Conservation (phyloP, 2,113 vertebrate species). For the Ciconia boyciana region DNA sequence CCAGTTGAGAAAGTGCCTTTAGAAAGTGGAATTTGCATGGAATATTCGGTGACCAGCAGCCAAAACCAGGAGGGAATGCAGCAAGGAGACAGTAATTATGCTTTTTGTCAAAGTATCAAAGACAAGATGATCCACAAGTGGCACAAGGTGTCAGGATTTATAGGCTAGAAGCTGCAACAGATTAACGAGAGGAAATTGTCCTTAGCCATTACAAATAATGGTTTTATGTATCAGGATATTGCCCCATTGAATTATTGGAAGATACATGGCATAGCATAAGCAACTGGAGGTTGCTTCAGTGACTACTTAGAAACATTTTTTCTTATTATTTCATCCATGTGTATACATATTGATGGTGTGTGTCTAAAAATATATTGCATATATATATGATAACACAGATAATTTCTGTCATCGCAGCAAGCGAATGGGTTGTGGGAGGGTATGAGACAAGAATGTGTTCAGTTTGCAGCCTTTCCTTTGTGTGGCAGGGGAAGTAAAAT, state of each 20-base stretch:
- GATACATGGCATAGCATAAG: neutral
- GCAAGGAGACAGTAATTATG: neutral
- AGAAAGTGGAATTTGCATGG: neutral
- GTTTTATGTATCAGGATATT: neutral
- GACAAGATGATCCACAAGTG: neutral
- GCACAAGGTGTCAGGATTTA: neutral
- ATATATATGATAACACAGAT: neutral
- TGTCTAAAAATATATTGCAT: neutral
- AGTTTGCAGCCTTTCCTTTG: neutral
- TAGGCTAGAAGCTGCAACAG: neutral
- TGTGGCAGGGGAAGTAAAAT: neutral
- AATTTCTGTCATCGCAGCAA: neutral
- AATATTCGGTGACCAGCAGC: neutral
- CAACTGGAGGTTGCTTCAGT: neutral
- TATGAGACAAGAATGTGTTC: neutral
- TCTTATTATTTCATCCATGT: neutral
- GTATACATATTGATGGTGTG: neutral
- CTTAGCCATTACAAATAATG: neutral
- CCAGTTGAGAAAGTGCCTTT: neutral
- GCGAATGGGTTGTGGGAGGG: neutral
- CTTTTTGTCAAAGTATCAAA: neutral
- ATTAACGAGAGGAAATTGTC: neutral
- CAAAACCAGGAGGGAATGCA: neutral
- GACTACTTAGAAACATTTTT: neutral
- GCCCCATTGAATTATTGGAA: neutral